phyloP scores from a whole-genome alignment of 2,113 vertebrate genomes.

The Lepisosteus oculatus region DNA sequence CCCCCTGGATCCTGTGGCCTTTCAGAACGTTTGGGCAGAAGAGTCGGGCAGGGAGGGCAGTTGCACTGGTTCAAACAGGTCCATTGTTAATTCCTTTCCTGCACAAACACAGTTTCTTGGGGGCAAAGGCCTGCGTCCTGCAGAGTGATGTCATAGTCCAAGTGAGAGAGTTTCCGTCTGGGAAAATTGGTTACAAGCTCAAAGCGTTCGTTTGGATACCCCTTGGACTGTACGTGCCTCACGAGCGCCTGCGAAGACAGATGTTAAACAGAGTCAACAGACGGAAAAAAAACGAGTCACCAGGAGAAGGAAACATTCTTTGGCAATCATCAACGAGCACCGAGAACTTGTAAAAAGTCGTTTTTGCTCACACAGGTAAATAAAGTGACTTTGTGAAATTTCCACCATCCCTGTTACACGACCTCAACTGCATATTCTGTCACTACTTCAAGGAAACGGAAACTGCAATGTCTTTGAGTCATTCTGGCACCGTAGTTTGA shows the following conservation, averaged over 20 bases:
- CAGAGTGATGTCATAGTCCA: conserved; percentile 98
- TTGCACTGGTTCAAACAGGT: conserved; percentile 30
- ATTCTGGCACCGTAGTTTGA: too few species aligned
- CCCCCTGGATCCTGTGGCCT: conserved; percentile 26
- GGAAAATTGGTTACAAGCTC: conserved; percentile 99
- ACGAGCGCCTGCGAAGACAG: conserved; percentile 77
- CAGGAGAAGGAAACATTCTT: too few species aligned
- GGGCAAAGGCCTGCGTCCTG: conserved; percentile 97
- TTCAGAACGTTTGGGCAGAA: conserved; percentile 40
- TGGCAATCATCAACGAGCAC: neutral
- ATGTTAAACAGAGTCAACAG: neutral
- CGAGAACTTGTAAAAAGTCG: neutral
- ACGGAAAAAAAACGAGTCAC: neutral
- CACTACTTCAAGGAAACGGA: too few species aligned
- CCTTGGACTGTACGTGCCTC: conserved; percentile 92
- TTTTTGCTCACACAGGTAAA: too few species aligned
- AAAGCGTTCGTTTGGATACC: conserved; percentile 96
- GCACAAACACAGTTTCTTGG: conserved; percentile 99
- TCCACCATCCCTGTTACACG: too few species aligned
- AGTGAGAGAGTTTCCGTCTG: conserved; percentile 91
- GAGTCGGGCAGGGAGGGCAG: conserved; percentile 58
- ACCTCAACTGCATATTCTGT: too few species aligned
- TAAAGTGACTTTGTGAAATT: too few species aligned
- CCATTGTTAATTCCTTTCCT: conserved; percentile 91
- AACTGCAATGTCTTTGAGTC: too few species aligned